A percentile compares a stretch with the other conserved stretches of the same genome.
Evolutionary conservation across 64 coral and sea anemone species (phyloP).

Genomic region (Actinia tenebrosa): DNA sequence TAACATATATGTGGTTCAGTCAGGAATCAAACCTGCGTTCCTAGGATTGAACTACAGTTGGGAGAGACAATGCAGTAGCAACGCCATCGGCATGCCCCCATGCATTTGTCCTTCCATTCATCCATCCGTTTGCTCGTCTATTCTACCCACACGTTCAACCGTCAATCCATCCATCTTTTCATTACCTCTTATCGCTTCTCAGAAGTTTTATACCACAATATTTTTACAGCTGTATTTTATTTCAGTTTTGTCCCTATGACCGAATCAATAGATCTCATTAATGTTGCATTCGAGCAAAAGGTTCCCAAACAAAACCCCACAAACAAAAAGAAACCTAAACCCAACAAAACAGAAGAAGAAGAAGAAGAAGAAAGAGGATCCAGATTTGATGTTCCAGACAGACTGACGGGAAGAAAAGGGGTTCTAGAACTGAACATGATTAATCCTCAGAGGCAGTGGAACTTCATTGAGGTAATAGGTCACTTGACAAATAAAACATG

Average conservation of each 20-base stretch:
- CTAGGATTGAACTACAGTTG: too few species aligned
- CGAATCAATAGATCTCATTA: constrained; percentile 95
- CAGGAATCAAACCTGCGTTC: too few species aligned
- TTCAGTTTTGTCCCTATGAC: constrained; percentile 60
- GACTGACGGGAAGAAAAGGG: constrained; percentile 77
- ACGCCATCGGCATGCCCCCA: too few species aligned
- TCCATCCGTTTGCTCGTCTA: neutral
- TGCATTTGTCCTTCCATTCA: too few species aligned
- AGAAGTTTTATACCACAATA: neutral
- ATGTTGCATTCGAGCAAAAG: constrained; percentile 98
- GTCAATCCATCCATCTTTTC: too few species aligned
- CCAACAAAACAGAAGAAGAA: neutral
- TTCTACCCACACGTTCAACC: neutral
- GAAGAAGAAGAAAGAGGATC: neutral
- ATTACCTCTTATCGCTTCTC: neutral
- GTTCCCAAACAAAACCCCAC: neutral
- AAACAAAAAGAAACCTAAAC: constrained; percentile 29
- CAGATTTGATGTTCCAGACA: constrained; percentile 85
- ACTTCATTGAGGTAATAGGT: constrained; percentile 83
- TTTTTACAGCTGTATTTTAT: neutral
- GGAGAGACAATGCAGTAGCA: too few species aligned
- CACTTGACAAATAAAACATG: neutral
- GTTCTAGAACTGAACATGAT: constrained; percentile 55
- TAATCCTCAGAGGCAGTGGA: constrained; percentile 81
- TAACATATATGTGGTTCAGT: too few species aligned